phyloP scores from a whole-genome alignment of 2,888 invertebrate species.

The Drosophila falleni region DNA sequence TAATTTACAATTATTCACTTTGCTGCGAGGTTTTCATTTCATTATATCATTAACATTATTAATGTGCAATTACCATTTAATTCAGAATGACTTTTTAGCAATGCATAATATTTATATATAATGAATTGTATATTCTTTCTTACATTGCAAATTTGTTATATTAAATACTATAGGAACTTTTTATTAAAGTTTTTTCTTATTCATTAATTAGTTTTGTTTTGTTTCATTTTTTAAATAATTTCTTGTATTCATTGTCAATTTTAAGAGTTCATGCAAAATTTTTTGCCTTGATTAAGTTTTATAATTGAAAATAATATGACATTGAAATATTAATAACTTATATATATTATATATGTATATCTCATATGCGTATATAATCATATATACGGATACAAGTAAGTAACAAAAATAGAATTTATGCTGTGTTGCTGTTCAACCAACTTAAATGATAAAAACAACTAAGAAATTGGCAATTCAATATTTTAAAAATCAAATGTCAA shows the following conservation, averaged over 20 bases:
- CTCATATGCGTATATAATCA: too few species aligned
- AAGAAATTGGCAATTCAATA: constrained; percentile 1
- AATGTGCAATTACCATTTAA: constrained; percentile 19
- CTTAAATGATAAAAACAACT: constrained; percentile 8
- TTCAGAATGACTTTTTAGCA: constrained; percentile 15
- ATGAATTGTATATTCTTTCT: constrained; percentile 17
- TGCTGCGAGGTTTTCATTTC: constrained; percentile 46
- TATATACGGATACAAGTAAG: background rate
- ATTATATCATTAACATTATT: constrained; percentile 9
- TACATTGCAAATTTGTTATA: constrained; percentile 34
- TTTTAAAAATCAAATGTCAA: background rate
- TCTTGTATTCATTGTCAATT: constrained; percentile 1
- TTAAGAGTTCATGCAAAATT: constrained; percentile 7
- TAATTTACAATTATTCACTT: constrained; percentile 38
- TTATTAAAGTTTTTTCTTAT: constrained; percentile 63
- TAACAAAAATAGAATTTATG: constrained; percentile 7
- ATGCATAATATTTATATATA: constrained; percentile 24
- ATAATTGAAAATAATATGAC: background rate
- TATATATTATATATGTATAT: background rate
- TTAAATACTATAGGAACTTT: constrained; percentile 75
- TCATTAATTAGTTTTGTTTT: constrained; percentile 28
- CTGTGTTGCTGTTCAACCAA: background rate
- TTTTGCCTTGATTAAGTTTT: background rate
- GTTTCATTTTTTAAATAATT: background rate
- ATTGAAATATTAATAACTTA: background rate